Percentiles rank a stretch among this genome's conserved stretches.
Conservation (phyloP, 1,140 invertebrate species). For the Neodiprion lecontei region DNA sequence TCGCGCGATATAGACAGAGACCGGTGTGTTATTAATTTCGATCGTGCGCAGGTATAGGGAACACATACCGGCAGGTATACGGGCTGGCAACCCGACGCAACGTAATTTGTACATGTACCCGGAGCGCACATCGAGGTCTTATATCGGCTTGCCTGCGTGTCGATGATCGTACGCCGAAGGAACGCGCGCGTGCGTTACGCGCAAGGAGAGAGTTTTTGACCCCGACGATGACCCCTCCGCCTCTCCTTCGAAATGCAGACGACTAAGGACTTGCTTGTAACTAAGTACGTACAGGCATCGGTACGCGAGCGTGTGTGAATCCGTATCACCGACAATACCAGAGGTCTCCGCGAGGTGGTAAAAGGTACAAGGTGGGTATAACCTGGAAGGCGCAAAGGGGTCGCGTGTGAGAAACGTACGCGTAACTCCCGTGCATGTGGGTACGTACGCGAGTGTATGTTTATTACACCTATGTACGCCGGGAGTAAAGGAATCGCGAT, state of each 20-base stretch:
- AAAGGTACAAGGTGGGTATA: no score
- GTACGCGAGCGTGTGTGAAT: neutral
- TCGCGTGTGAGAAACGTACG: neutral
- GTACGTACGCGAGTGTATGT: no score
- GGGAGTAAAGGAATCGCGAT: neutral
- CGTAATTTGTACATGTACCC: neutral
- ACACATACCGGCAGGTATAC: neutral
- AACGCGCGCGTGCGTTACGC: neutral
- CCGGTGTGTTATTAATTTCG: neutral
- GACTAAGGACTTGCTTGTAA: neutral
- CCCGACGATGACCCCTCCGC: neutral
- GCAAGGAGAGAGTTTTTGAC: slow-evolving; percentile 5
- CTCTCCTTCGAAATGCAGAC: neutral
- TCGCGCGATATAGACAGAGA: neutral
- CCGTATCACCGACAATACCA: no score
- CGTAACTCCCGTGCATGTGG: neutral
- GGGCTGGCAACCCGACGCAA: neutral
- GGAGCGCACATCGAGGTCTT: no score
- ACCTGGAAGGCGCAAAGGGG: neutral
- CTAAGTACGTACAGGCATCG: neutral
- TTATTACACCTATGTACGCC: no score
- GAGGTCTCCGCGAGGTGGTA: no score
- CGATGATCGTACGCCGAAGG: neutral
- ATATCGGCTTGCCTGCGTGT: neutral
- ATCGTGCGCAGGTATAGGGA: neutral